A percentile compares a stretch with the other conserved stretches of the same genome.
Conservation (phyloP, 2,113 vertebrate genomes). For the Ctenomys sociabilis region DNA sequence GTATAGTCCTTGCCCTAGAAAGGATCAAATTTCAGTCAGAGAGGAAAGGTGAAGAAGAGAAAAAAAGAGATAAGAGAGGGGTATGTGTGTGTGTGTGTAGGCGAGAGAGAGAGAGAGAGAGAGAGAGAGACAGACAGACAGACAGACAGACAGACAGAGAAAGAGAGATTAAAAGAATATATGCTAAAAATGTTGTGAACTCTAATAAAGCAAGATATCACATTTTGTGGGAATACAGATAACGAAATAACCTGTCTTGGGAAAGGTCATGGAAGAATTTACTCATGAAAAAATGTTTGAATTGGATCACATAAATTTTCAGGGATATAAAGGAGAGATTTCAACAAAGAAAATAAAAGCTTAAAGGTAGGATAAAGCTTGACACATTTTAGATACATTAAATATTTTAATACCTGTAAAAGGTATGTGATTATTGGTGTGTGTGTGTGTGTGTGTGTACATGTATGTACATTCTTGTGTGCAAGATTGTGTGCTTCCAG, state of each 20-base stretch:
- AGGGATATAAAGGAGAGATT: background rate
- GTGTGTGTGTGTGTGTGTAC: no score
- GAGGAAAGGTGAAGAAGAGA: background rate
- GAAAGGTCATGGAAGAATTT: background rate
- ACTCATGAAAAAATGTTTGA: constrained; percentile 27
- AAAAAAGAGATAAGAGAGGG: background rate
- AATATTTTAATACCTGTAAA: background rate
- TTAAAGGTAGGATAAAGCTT: background rate
- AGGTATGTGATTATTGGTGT: no score
- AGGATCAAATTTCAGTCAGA: background rate
- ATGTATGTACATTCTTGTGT: background rate
- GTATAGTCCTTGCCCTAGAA: background rate
- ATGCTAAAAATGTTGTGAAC: background rate
- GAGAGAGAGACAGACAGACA: background rate
- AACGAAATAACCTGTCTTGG: background rate
- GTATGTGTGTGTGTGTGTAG: no score
- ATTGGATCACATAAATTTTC: background rate
- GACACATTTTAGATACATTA: background rate
- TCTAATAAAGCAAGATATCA: background rate
- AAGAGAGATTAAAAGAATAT: background rate
- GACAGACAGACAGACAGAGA: no score
- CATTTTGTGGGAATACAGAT: background rate
- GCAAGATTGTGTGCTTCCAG: background rate
- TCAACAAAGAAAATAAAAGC: background rate
- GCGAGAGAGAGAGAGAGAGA: no score